Conservation (phyloP, 2,888 invertebrate species). For the Metalampra italica region DNA sequence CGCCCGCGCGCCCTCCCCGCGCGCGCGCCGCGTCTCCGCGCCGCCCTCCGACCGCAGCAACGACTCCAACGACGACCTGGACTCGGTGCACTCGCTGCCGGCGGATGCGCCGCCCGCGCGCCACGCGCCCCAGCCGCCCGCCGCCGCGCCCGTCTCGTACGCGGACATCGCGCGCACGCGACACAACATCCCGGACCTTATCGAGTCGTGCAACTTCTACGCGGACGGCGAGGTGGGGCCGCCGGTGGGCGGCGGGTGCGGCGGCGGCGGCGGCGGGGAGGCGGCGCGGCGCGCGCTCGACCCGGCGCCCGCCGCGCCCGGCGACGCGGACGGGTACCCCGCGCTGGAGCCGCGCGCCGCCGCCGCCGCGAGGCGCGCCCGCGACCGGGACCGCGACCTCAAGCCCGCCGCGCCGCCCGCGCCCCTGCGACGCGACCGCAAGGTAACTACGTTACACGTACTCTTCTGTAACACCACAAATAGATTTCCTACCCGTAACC, state of each 20-base stretch:
- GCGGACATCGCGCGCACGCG: conserved; percentile 87
- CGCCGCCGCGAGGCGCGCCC: conserved; percentile 15
- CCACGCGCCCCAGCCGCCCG: conserved; percentile 40
- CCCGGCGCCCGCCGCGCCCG: conserved; percentile 19
- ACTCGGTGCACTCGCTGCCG: conserved; percentile 91
- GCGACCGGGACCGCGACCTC: conserved; percentile 14
- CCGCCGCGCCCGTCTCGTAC: conserved; percentile 84
- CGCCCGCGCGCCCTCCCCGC: conserved; percentile 36
- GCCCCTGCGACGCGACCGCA: conserved; percentile 9
- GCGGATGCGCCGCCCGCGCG: conserved; percentile 44
- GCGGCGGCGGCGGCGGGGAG: conserved; percentile 15
- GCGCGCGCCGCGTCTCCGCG: conserved; percentile 81
- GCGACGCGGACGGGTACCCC: conserved; percentile 28
- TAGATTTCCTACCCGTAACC: too few species aligned
- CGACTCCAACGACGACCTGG: conserved; percentile 89
- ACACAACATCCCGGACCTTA: conserved; percentile 72
- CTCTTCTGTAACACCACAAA: neutral
- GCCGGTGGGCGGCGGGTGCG: conserved; percentile 15
- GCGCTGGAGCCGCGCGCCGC: conserved; percentile 20
- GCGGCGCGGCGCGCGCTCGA: conserved; percentile 16
- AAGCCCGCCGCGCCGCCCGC: conserved; percentile 16
- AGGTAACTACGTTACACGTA: too few species aligned
- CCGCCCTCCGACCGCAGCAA: conserved; percentile 90
- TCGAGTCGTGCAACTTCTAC: conserved; percentile 74
- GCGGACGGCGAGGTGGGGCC: conserved; percentile 45